Evolutionary conservation across 2,797 vertebrate genomes (phyloP).

Genomic region (Chaenodraco wilsoni): DNA sequence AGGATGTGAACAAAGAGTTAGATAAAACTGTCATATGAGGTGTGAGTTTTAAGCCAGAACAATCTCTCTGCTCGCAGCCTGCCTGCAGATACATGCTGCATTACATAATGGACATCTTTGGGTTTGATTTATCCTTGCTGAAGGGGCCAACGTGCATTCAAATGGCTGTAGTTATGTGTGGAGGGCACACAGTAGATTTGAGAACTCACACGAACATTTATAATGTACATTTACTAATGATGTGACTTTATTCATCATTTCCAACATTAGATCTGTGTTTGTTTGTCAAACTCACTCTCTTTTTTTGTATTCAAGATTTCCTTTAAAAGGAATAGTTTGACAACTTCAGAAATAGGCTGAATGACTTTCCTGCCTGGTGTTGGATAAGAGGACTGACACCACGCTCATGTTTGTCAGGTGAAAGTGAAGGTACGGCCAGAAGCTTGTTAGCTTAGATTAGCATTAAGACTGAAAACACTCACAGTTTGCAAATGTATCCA

Average conservation of each 20-base stretch:
- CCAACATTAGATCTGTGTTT: not conserved
- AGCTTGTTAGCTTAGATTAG: not conserved
- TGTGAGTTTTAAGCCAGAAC: constrained; percentile 7
- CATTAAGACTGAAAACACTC: not conserved
- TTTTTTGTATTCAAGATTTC: not conserved
- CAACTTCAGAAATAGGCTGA: not conserved
- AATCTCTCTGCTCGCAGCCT: constrained; percentile 22
- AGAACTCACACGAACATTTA: not conserved
- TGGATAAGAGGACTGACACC: not conserved
- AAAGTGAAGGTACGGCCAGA: not conserved
- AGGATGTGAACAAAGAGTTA: constrained; percentile 27
- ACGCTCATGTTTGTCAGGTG: not conserved
- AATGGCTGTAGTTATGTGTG: constrained; percentile 42
- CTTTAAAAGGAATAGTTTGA: not conserved
- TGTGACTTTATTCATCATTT: constrained; percentile 1
- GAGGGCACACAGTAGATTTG: constrained; percentile 28
- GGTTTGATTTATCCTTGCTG: constrained; percentile 66
- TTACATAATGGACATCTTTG: constrained; percentile 56
- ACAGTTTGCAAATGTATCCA: not conserved
- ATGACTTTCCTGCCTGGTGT: not conserved
- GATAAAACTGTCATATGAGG: constrained; percentile 14
- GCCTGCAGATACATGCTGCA: constrained; percentile 39
- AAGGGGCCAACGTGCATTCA: constrained; percentile 40
- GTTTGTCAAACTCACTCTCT: not conserved
- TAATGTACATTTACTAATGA: constrained; percentile 4